Evolutionary conservation across 2,113 vertebrate species (phyloP).

Genomic region (Numenius arquata): DNA sequence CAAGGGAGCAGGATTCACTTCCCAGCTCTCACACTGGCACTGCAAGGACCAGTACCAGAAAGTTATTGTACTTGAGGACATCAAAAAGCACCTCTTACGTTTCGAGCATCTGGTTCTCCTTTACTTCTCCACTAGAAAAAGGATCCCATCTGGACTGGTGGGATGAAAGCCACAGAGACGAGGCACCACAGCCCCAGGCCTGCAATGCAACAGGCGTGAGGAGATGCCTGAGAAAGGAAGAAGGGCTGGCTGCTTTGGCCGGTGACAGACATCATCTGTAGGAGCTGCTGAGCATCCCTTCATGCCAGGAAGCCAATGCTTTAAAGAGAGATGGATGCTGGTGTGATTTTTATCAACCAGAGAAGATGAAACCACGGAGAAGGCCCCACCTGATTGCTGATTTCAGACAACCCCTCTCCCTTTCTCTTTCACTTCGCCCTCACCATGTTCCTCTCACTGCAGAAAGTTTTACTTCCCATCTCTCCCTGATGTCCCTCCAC

Average conservation of each 20-base stretch:
- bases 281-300: slow-evolving; percentile 4
- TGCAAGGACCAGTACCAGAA: neutral
- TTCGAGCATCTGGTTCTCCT: slow-evolving; percentile 17
- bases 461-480: neutral
- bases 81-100: neutral
- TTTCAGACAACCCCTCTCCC: neutral
- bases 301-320: neutral
- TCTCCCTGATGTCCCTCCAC: neutral
- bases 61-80: neutral
- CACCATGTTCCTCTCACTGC: neutral
- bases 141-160: neutral
- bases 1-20: neutral
- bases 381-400: neutral
- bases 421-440: neutral
- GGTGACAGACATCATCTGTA: slow-evolving; percentile 54
- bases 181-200: neutral
- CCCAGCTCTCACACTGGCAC: neutral
- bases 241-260: slow-evolving; percentile 30
- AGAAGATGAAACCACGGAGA: neutral
- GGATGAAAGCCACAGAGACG: slow-evolving; percentile 42
- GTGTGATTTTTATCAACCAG: neutral
- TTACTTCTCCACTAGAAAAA: slow-evolving; percentile 35
- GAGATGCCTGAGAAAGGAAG: slow-evolving; percentile 1
- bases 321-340: slow-evolving; percentile 4
- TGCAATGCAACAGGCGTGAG: neutral